Percentiles rank a stretch among this genome's conserved stretches.
These are phyloP conservation scores for Trematocara variabile DNA, from an alignment of 2,113 vertebrate species.

Conservation along the genomic window DNA sequence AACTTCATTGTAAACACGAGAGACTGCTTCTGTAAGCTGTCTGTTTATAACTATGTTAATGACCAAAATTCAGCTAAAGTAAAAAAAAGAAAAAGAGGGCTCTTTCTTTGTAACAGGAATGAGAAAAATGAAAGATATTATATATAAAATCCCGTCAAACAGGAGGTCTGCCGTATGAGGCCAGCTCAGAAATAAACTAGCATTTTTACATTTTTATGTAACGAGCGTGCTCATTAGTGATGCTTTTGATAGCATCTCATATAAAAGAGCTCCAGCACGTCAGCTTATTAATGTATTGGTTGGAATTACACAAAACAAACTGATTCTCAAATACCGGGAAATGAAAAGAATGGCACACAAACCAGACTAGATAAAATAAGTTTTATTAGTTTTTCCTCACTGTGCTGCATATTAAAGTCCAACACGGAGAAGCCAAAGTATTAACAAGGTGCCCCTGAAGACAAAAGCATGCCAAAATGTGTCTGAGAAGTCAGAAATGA, in stretches of 20 bases:
- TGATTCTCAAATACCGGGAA: background rate
- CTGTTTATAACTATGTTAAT: background rate
- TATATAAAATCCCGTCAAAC: background rate
- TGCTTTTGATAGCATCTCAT: background rate
- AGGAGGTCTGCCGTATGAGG: background rate
- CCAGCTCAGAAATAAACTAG: background rate
- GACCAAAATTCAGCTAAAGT: background rate
- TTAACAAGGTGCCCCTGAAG: background rate
- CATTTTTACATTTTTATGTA: background rate
- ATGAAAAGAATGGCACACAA: background rate
- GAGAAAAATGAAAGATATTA: background rate
- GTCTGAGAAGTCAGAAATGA: background rate
- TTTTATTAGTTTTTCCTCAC: conserved; percentile 4
- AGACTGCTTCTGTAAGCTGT: background rate
- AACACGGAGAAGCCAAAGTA: background rate
- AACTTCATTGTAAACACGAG: background rate
- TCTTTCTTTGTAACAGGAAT: background rate
- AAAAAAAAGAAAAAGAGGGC: background rate
- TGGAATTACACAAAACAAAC: background rate
- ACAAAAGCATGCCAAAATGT: background rate
- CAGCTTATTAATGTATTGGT: background rate
- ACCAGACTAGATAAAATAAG: background rate
- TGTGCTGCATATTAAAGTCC: background rate
- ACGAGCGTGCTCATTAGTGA: background rate
- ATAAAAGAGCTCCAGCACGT: background rate